A percentile compares a stretch with the other conserved stretches of the same genome.
phyloP scores from a whole-genome alignment of 2,113 vertebrate species.

The Megalops atlanticus region DNA sequence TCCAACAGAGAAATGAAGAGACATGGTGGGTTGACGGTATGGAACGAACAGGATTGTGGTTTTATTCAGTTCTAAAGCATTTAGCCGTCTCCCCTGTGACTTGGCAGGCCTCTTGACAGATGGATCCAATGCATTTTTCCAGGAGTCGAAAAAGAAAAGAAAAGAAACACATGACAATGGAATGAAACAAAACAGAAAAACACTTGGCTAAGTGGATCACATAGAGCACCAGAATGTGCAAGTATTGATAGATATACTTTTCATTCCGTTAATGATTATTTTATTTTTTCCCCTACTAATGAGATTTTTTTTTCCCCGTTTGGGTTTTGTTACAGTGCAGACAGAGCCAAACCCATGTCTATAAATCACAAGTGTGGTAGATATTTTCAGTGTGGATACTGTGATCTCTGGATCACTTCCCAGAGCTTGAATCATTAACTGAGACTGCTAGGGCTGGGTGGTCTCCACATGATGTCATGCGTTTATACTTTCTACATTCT shows the following conservation, averaged over 20 bases:
- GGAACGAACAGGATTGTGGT: conserved; percentile 37
- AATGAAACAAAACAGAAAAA: not conserved
- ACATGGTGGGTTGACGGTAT: conserved; percentile 30
- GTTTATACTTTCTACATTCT: not conserved
- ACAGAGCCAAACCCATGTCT: not conserved
- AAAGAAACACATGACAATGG: not conserved
- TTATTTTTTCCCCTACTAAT: not conserved
- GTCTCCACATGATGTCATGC: not conserved
- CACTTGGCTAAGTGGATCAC: not conserved
- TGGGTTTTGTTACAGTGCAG: not conserved
- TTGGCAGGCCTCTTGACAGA: conserved; percentile 17
- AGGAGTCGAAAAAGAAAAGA: not conserved
- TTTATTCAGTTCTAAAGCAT: conserved; percentile 31
- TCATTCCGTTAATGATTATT: not conserved
- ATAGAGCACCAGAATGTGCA: not conserved
- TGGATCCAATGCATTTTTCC: not conserved
- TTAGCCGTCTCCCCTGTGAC: not conserved
- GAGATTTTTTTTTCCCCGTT: not conserved
- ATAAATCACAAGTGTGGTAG: conserved; percentile 8
- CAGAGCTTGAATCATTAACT: not conserved
- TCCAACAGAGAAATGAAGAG: conserved; percentile 27
- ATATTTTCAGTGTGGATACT: conserved; percentile 16
- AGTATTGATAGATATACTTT: not conserved
- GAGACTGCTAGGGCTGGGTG: conserved; percentile 9
- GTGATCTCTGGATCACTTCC: conserved; percentile 14